A percentile compares a stretch with the other conserved stretches of the same genome.
phyloP scores from a whole-genome alignment of 2,797 vertebrate genomes.

The Muscicapa comitata region DNA sequence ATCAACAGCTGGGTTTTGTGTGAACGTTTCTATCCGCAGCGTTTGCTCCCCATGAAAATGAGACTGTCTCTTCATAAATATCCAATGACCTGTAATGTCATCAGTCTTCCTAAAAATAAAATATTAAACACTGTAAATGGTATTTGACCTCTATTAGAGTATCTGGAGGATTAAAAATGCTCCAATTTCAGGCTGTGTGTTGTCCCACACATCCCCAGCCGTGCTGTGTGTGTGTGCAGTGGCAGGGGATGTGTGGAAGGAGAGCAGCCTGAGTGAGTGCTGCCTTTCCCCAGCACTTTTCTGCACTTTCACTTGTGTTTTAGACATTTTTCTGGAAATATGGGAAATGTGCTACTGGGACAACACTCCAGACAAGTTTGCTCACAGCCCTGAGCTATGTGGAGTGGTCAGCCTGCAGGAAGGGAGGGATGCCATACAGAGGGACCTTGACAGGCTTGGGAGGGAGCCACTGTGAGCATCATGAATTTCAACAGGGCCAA shows the following conservation, averaged over 20 bases:
- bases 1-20: conserved; percentile 4
- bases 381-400: neutral
- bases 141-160: conserved; percentile 34
- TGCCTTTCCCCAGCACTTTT: neutral
- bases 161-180: conserved; percentile 20
- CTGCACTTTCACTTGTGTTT: neutral
- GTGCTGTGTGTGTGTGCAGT: neutral
- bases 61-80: conserved; percentile 46
- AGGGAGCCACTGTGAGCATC: accelerated
- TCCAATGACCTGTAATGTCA: conserved; percentile 39
- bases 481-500: neutral
- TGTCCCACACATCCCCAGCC: neutral
- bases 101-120: conserved; percentile 52
- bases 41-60: neutral
- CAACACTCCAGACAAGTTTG: neutral
- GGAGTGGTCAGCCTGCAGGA: accelerated
- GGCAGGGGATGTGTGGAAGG: neutral
- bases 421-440: neutral
- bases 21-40: neutral
- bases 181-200: neutral
- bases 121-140: conserved; percentile 52
- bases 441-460: neutral
- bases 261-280: accelerated
- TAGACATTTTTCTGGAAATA: neutral
- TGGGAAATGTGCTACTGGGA: neutral